Evolutionary conservation across 2,888 invertebrate genomes (phyloP).

Genomic region (Pachycephus smyrnensis): DNA sequence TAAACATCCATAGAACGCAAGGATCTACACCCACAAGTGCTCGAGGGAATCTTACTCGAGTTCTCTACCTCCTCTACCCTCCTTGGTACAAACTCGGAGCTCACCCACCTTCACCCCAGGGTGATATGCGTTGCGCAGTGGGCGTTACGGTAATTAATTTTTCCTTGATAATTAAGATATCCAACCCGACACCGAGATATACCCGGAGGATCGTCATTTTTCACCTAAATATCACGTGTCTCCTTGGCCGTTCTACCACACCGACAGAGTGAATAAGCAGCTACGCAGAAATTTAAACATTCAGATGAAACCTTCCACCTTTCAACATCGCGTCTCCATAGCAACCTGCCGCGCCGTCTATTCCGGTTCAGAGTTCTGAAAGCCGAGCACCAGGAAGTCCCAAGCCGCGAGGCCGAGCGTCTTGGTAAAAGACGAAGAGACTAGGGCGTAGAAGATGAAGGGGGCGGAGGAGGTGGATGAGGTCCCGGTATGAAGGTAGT

Average conservation of each 20-base stretch:
- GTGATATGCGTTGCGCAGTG: slow-evolving; percentile 30
- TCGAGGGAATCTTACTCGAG: neutral
- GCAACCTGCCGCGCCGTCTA: neutral
- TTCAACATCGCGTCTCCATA: neutral
- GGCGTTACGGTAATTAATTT: slow-evolving; percentile 61
- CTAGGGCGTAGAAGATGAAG: slow-evolving; percentile 11
- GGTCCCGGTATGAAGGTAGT: neutral
- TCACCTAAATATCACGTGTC: slow-evolving; percentile 39
- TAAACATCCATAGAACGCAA: neutral
- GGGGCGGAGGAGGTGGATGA: slow-evolving; percentile 15
- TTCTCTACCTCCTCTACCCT: neutral
- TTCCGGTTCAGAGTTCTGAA: neutral
- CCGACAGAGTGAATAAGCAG: neutral
- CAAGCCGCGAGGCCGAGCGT: neutral
- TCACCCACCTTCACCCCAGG: slow-evolving; percentile 18
- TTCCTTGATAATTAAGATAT: slow-evolving; percentile 60
- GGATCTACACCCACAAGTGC: neutral
- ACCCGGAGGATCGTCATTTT: slow-evolving; percentile 50
- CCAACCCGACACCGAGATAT: slow-evolving; percentile 41
- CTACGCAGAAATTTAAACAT: neutral
- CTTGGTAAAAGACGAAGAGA: neutral
- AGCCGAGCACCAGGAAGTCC: neutral
- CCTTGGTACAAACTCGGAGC: slow-evolving; percentile 18
- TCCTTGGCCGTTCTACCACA: neutral
- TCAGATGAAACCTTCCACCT: neutral